These are phyloP conservation scores for Amorpha juglandis DNA, from an alignment of 2,888 invertebrate genomes.

Conservation along the genomic window DNA sequence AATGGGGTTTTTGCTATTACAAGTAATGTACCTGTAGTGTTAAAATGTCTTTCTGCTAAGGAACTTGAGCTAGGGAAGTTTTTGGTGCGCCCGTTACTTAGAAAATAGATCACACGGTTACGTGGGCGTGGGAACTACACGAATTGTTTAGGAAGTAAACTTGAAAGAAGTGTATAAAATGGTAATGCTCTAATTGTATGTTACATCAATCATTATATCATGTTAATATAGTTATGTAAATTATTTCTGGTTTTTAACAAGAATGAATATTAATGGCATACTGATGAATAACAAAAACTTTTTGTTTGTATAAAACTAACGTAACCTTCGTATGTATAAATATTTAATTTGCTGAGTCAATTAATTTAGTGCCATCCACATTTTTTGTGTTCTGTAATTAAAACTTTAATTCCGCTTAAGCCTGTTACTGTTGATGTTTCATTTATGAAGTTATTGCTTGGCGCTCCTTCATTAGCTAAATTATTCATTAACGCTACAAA, in stretches of 20 bases:
- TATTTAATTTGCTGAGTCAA: not conserved
- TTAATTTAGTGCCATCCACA: not conserved
- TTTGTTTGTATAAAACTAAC: not conserved
- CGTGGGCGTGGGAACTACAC: slow-evolving; percentile 18
- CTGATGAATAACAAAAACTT: not conserved
- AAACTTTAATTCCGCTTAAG: slow-evolving; percentile 2
- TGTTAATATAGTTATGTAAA: not conserved
- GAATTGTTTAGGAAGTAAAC: not conserved
- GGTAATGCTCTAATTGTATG: not conserved
- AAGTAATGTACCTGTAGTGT: not conserved
- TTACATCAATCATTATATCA: not conserved
- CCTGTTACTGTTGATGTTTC: not conserved
- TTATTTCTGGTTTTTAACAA: not conserved
- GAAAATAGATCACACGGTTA: slow-evolving; percentile 14
- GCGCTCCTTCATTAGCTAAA: not conserved
- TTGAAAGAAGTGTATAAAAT: too few relatives aligned
- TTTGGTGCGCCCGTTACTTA: not conserved
- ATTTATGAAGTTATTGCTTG: not conserved
- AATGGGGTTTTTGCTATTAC: not conserved
- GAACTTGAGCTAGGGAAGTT: not conserved
- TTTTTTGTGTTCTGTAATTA: not conserved
- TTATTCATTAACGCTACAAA: not conserved
- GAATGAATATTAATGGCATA: not conserved
- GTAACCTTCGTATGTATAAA: not conserved
- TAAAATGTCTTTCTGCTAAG: not conserved